phyloP scores from a whole-genome alignment of 2,113 vertebrate species.

The Hyaena hyaena region DNA sequence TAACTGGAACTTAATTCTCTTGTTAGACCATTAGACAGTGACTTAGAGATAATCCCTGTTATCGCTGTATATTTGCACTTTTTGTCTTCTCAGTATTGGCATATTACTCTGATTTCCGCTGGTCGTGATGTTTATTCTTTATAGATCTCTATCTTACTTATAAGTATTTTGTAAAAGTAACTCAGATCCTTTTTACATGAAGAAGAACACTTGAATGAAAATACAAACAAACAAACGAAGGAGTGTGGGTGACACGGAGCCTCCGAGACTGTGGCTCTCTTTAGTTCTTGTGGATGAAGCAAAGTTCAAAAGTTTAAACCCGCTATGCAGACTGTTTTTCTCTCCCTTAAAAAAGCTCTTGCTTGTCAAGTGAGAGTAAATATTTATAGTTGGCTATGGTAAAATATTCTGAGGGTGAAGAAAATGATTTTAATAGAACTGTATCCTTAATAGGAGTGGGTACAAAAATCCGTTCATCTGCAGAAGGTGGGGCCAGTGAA shows the following conservation, averaged over 20 bases:
- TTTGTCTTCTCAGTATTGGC: background rate
- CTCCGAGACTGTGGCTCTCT: background rate
- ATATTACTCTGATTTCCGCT: slow-evolving; percentile 15
- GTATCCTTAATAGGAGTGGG: background rate
- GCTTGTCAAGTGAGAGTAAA: slow-evolving; percentile 66
- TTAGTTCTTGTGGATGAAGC: slow-evolving; percentile 24
- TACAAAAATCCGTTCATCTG: slow-evolving; percentile 58
- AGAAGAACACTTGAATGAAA: background rate
- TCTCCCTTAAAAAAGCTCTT: slow-evolving; percentile 54
- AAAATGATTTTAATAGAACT: slow-evolving; percentile 72
- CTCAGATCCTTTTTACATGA: background rate
- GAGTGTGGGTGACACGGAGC: background rate
- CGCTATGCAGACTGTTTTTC: slow-evolving; percentile 62
- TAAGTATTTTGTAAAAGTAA: background rate
- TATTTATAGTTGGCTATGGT: slow-evolving; percentile 67
- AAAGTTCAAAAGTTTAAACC: slow-evolving; percentile 68
- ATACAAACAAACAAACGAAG: background rate
- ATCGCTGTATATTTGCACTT: background rate
- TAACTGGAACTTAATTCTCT: background rate
- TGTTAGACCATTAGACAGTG: background rate
- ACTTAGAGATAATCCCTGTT: background rate
- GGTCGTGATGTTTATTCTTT: background rate
- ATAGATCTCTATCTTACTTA: background rate
- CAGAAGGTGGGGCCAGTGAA: background rate
- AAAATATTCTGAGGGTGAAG: slow-evolving; percentile 63